Base-by-base conservation (phyloP, 1,140 invertebrate genomes). In the Pseudomyrmex concolor region DNA sequence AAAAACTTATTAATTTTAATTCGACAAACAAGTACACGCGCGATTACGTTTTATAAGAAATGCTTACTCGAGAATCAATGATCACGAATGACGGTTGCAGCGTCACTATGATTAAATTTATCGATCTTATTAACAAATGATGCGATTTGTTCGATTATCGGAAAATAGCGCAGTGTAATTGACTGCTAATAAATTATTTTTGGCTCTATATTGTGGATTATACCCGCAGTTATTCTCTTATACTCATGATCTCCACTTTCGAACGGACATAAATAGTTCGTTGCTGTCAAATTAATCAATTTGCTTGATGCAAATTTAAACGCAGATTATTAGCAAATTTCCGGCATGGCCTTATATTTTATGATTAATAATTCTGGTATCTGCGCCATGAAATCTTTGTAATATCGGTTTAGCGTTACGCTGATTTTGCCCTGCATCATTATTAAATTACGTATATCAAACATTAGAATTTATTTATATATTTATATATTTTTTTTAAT, bases 141-240 rank as follows among this genome's bases (percentile, higher is more conserved):
- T 15, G 15, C 55, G 25, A n/a, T 50, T 55, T 45, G 43, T 34
- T 70, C 76, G 84, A 85, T 86, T 80, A 48, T 51, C 76, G 45
- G 15, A 3, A 17, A 68, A 70, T 54, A 82, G 55, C 63, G 22
- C 13, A 48, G 2, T 54, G 50, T 74, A 71, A 86, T 83, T 83
- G 59, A 17, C 78, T 60, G 64, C 72, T 76, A 66, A 83, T 86
- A 71, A 86, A 87, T 83, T 77, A 86, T 83, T 63, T 43, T 66
- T 67, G 50, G 55, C 15, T 2, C 19, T 19, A 19, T 64, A 63
- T 85, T 63, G 45, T 68, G 64, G 51, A 78, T 70, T 59, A 45
- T n/a, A 34, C 4, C 76, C 19, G 64, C 34, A 12, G 76, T 78
- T 48, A 25, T 9, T 55, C 74, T 8, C 63, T 78, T 68, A 78